Base-by-base conservation (phyloP, 2,797 vertebrate genomes). In the Channa striata region DNA sequence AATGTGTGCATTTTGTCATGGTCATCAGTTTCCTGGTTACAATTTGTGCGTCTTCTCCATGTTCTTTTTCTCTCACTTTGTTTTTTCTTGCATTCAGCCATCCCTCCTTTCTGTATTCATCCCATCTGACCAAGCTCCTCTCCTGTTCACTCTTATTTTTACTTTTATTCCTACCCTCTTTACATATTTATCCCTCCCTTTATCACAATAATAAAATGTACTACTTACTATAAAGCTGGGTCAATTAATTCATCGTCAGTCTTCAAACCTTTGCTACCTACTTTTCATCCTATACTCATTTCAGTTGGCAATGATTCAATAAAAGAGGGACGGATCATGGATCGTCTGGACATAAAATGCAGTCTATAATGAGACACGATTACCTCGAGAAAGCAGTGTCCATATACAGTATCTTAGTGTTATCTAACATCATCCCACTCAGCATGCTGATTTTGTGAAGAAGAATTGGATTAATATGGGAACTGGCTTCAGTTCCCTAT, bases 291-390 rank as follows among this genome's bases (percentile, higher is more conserved):
- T 37, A 76, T 72, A 72, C 49, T 20, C 37, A 23, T 81, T 68
- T 77, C 47, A 81, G 84, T 76, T 81, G 76, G 51, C 10, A 74
- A 61, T 78, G 71, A 85, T 85, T 83, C 25, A 58, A 80, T 79
- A 75, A 67, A 78, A 67, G 56, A 81, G 56, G 73, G 19, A 59
- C 60, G 65, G 63, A 87, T 87, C 63, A 72, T 11, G 37, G 81
- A 86, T 89, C 63, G 75, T 66, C 65, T 75, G 80, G 82, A 78
- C 85, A 84, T 83, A 72, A 85, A 75, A 80, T 72, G 66, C 72
- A 42, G 80, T 50, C 75, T 82, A 88, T 89, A 87, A 91, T 91
- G 81, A 68, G 33, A 58, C 74, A 71, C 83, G 86, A 91, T 91
- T 89, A 91, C 88, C 76, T 82, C 34, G 34, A 80, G 81, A 78